Conservation (phyloP, 2,113 vertebrate genomes). For the Neomonachus schauinslandi region DNA sequence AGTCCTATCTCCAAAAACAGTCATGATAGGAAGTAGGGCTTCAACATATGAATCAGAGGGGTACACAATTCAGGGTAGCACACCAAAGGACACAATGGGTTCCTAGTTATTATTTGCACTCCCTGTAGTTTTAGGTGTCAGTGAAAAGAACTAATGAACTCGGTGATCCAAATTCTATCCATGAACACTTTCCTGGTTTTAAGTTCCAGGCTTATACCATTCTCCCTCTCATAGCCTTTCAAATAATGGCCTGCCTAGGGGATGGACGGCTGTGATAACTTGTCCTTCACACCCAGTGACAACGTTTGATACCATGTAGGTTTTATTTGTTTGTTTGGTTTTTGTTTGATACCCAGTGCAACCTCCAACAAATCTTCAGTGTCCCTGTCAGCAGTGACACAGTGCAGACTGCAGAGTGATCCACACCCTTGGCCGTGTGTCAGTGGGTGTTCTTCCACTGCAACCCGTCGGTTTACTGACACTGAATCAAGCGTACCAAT, state of each 20-base stretch:
- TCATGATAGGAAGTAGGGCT: not conserved
- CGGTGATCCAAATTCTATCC: not conserved
- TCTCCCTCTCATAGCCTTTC: not conserved
- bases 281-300: not conserved
- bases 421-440: not conserved
- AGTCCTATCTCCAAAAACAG: not conserved
- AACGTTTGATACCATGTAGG: not conserved
- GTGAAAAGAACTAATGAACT: not conserved
- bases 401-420: not conserved
- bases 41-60: not conserved
- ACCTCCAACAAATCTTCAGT: not conserved
- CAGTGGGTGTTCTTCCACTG: not conserved
- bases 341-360: not conserved
- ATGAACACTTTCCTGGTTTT: not conserved
- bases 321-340: conserved; percentile 14
- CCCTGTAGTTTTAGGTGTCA: not conserved
- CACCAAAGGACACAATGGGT: not conserved
- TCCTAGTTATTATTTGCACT: not conserved
- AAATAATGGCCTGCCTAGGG: not conserved
- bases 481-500: not conserved
- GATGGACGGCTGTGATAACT: not conserved
- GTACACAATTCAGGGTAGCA: not conserved
- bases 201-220: not conserved
- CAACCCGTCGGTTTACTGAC: not conserved
- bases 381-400: not conserved